Base-by-base conservation (phyloP, 2,888 invertebrate genomes). In the Torymus aiolomorphi region DNA sequence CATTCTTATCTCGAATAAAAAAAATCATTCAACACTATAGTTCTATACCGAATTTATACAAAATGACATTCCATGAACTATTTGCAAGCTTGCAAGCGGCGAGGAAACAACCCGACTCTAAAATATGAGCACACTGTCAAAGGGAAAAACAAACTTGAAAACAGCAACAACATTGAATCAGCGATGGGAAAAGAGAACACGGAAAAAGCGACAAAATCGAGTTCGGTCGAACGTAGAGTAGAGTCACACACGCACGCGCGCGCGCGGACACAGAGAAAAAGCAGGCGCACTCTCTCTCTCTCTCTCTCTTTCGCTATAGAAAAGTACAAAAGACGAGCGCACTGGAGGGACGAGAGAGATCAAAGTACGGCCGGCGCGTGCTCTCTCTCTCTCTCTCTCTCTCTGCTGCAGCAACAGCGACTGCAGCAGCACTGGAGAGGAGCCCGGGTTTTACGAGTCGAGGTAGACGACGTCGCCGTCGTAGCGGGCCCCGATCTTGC, bases 261-360 rank as follows among this genome's bases (percentile, higher is more conserved):
- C 31, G 16, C 11, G 54, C 14, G 56, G 59, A 16, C 42, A 18
- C 57, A 63, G 70, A 71, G 70, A 57, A 71, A 59, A 76, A 76
- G 70, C 56, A 62, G 67, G 69, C 20, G 42, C 56, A 20, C 20
- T 20, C 20, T 31, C 31, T 31, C 4, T 31, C 31, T 31, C 31
- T 31, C 31, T 31, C 4, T 31, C 31, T 31, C 31, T 3, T 0
- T 31, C 31, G 78, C 73, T 75, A 75, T 80, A 49, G 76, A 73
- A 76, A 80, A 80, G 76, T 80, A 80, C 76, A 80, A 80, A 80
- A 80, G 80, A 71, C 71, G 52, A 57, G 66, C n/a, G 31, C 14
- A 20, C 12, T 31, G 52, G 66, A 42, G 63, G 31, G 42, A 72
- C 54, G 76, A 78, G 62, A 52, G 72, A 76, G 76, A 76, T 80